These are phyloP conservation scores for Chrysochloris asiatica DNA, from an alignment of 2,113 vertebrate species.

Conservation along the genomic window DNA sequence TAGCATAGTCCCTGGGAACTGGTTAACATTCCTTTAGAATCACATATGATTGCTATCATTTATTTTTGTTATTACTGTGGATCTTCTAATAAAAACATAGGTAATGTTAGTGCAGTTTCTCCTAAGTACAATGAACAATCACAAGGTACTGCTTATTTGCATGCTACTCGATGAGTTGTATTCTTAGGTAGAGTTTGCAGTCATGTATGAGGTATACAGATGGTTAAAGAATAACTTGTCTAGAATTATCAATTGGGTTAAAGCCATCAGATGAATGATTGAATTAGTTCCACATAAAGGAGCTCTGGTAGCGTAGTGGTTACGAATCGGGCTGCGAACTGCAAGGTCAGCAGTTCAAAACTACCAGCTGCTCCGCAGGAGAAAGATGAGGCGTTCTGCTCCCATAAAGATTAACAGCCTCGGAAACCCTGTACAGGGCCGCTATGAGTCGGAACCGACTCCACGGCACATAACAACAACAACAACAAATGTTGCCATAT, in stretches of 20 bases:
- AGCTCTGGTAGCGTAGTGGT: not conserved
- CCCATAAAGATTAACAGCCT: no score
- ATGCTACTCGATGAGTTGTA: not conserved
- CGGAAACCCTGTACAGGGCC: no score
- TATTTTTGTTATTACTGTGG: slow-evolving; percentile 35
- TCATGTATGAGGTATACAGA: not conserved
- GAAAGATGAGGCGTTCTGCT: no score
- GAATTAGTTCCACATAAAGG: not conserved
- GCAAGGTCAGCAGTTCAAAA: no score
- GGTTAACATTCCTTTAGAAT: not conserved
- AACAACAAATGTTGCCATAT: no score
- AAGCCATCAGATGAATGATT: slow-evolving; percentile 28
- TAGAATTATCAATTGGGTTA: slow-evolving; percentile 49
- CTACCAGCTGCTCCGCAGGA: no score
- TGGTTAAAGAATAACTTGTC: not conserved
- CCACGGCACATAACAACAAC: no score
- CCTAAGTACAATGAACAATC: not conserved
- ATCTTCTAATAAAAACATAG: slow-evolving; percentile 4
- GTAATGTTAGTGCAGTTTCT: slow-evolving; percentile 4
- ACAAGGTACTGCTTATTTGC: not conserved
- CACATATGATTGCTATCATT: slow-evolving; percentile 16
- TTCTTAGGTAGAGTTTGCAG: not conserved
- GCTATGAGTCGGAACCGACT: no score
- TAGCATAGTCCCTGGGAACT: not conserved
- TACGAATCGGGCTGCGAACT: no score